A percentile compares a stretch with the other conserved stretches of the same genome.
phyloP scores from a whole-genome alignment of 1,140 invertebrate species.

The Dreissena polymorpha region DNA sequence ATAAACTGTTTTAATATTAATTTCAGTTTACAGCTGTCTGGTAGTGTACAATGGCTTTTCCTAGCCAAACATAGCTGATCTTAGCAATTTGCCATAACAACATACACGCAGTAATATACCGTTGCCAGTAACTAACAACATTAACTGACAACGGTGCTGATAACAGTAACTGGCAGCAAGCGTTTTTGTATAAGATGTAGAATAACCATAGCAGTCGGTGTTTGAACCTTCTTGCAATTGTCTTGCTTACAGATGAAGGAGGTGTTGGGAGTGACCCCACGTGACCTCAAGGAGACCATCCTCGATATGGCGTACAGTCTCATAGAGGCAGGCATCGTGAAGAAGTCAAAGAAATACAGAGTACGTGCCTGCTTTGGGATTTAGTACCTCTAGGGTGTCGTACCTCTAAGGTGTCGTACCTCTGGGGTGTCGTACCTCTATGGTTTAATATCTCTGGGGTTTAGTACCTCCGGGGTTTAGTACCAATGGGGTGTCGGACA shows the following conservation, averaged over 20 bases:
- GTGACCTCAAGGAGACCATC: slow-evolving; percentile 77
- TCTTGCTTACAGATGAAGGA: slow-evolving; percentile 77
- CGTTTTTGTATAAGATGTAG: too few species aligned
- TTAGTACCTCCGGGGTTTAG: not conserved
- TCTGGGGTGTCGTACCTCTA: not conserved
- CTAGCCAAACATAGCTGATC: too few species aligned
- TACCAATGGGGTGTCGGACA: not conserved
- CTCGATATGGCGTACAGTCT: slow-evolving; percentile 81
- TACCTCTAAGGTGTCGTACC: not conserved
- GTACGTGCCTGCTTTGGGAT: slow-evolving; percentile 37
- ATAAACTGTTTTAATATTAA: too few species aligned
- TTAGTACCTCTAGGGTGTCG: not conserved
- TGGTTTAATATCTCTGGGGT: not conserved
- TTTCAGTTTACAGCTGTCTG: too few species aligned
- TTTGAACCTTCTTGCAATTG: slow-evolving; percentile 41
- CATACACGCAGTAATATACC: too few species aligned
- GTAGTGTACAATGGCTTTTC: too few species aligned
- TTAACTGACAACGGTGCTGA: too few species aligned
- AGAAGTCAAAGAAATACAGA: slow-evolving; percentile 80
- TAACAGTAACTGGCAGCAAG: too few species aligned
- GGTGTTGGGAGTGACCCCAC: slow-evolving; percentile 77
- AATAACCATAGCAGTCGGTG: too few species aligned
- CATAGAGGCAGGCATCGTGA: slow-evolving; percentile 80
- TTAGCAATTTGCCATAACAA: too few species aligned
- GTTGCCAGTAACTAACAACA: too few species aligned